phyloP scores from a whole-genome alignment of 2,113 vertebrate genomes.

The Sander vitreus region DNA sequence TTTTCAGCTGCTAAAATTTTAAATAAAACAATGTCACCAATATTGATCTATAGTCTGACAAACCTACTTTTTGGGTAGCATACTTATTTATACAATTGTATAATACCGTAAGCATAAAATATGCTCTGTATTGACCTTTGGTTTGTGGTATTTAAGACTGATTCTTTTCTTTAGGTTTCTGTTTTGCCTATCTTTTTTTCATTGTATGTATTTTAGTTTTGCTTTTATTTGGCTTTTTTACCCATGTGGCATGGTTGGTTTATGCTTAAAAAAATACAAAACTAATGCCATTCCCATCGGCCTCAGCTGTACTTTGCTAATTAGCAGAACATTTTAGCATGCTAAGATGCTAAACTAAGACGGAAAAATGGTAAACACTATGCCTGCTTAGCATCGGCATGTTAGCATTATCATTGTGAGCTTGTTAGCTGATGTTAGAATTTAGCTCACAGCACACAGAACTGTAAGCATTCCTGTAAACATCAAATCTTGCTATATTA shows the following conservation, averaged over 20 bases:
- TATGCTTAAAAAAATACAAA: no score
- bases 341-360: not conserved
- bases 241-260: no score
- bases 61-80: no score
- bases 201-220: not conserved
- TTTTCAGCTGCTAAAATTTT: not conserved
- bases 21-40: not conserved
- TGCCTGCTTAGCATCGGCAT: not conserved
- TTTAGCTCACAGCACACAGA: not conserved
- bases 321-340: not conserved
- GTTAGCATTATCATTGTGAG: not conserved
- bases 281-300: no score
- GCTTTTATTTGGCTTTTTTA: no score
- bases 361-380: not conserved
- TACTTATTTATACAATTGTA: not conserved
- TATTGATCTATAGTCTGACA: no score
- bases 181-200: not conserved
- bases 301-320: not conserved
- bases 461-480: not conserved
- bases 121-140: not conserved
- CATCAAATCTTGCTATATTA: not conserved
- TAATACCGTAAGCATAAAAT: not conserved
- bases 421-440: not conserved
- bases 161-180: not conserved
- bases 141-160: not conserved